Percentiles rank a stretch among this genome's conserved stretches.
These are phyloP conservation scores for Zele albiditarsus DNA, from an alignment of 2,888 invertebrate genomes.

Conservation along the genomic window DNA sequence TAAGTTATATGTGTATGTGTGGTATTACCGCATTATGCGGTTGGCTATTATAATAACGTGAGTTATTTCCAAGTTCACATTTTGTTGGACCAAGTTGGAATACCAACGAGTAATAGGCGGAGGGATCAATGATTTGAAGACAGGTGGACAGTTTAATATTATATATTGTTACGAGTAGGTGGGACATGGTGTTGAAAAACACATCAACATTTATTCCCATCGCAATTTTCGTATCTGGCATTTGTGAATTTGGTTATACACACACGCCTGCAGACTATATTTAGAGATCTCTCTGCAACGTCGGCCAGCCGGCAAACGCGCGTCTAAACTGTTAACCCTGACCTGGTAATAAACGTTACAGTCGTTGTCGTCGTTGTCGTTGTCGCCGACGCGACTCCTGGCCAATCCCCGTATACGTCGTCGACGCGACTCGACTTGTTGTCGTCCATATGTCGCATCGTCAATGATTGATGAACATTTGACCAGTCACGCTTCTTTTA, in stretches of 20 bases:
- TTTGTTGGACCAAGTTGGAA: constrained; percentile 11
- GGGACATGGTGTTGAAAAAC: constrained; percentile 44
- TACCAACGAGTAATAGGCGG: neutral
- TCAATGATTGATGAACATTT: constrained; percentile 20
- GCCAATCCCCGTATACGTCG: neutral
- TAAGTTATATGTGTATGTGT: constrained; percentile 34
- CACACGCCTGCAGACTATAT: constrained; percentile 57
- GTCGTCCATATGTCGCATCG: neutral
- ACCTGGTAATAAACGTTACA: constrained; percentile 67
- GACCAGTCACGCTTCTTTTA: neutral
- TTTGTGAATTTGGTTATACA: constrained; percentile 51
- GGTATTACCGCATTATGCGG: constrained; percentile 27
- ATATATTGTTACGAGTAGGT: constrained; percentile 17
- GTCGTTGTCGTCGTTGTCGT: constrained; percentile 15
- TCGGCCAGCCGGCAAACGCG: constrained; percentile 45
- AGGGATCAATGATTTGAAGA: neutral
- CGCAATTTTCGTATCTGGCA: constrained; percentile 61
- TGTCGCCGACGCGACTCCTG: constrained; percentile 4
- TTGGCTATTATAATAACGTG: constrained; percentile 27
- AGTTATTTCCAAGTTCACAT: constrained; percentile 11
- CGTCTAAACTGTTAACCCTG: constrained; percentile 69
- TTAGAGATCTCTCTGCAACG: constrained; percentile 61
- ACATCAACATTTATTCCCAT: constrained; percentile 51
- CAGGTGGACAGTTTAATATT: constrained; percentile 37
- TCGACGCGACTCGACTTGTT: neutral